Percentiles rank a stretch among this genome's conserved stretches.
These are phyloP conservation scores for Nysson spinosus DNA, from an alignment of 2,888 invertebrate species.

Conservation along the genomic window DNA sequence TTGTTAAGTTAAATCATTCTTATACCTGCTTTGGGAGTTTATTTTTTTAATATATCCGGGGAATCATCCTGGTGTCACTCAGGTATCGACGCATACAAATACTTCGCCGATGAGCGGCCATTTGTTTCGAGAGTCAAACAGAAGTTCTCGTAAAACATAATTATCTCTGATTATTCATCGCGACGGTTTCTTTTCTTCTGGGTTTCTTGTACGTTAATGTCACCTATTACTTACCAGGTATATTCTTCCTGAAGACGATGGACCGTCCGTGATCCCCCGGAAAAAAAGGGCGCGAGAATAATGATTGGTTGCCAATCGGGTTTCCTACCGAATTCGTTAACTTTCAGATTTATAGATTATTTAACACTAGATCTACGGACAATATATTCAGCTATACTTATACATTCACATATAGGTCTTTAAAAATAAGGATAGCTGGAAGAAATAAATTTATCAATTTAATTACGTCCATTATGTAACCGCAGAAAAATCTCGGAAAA, in stretches of 20 bases:
- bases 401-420: no score
- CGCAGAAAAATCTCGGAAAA: no score
- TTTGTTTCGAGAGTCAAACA: conserved; percentile 48
- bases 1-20: not conserved
- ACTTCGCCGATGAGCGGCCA: conserved; percentile 35
- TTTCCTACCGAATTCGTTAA: no score
- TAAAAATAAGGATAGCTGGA: no score
- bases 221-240: conserved; percentile 58
- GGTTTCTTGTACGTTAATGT: conserved; percentile 58
- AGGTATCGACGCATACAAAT: conserved; percentile 51
- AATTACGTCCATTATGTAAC: no score
- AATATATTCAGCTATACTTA: no score
- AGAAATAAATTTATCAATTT: no score
- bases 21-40: conserved; percentile 19
- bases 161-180: conserved; percentile 51
- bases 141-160: conserved; percentile 46
- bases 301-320: no score
- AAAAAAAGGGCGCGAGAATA: no score
- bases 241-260: conserved; percentile 14
- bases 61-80: conserved; percentile 43
- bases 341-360: no score
- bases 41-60: conserved; percentile 1
- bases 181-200: conserved; percentile 28
- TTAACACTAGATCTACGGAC: no score
- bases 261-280: conserved; percentile 29